Conservation (phyloP, 2,797 vertebrate genomes). For the Anguilla anguilla region DNA sequence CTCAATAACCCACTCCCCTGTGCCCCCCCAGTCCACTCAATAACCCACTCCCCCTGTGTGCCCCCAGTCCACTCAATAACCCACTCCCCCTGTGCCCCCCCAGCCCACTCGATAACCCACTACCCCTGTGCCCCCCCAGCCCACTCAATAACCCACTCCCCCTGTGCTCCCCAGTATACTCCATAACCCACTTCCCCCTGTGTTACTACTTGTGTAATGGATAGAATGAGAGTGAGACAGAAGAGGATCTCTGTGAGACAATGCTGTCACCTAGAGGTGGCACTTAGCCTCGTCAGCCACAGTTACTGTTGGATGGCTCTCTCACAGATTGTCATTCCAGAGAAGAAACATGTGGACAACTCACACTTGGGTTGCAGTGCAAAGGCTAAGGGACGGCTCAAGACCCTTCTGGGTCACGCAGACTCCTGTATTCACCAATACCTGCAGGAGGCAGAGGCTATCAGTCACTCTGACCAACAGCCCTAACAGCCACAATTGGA, state of each 20-base stretch:
- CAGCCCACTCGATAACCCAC: background rate
- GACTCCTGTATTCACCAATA: background rate
- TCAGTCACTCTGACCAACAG: background rate
- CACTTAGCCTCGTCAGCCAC: background rate
- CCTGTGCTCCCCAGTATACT: too few species aligned
- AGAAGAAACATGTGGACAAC: background rate
- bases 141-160: too few species aligned
- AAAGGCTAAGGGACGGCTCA: background rate
- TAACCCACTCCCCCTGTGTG: too few species aligned
- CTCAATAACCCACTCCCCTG: too few species aligned
- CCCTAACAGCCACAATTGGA: background rate
- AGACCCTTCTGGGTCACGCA: background rate
- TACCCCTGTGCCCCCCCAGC: background rate
- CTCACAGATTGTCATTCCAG: background rate
- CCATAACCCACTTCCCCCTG: background rate
- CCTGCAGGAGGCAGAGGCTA: background rate
- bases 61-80: too few species aligned
- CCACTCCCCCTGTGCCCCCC: too few species aligned
- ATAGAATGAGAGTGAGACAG: background rate
- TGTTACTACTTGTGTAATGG: background rate
- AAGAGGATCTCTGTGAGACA: conserved; percentile 38
- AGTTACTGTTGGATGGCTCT: background rate
- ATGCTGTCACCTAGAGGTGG: conserved; percentile 57
- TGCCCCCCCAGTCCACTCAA: too few species aligned
- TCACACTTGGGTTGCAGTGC: background rate